A percentile compares a stretch with the other conserved stretches of the same genome.
phyloP scores from a whole-genome alignment of 1,140 invertebrate species.

The Nebria ingens region DNA sequence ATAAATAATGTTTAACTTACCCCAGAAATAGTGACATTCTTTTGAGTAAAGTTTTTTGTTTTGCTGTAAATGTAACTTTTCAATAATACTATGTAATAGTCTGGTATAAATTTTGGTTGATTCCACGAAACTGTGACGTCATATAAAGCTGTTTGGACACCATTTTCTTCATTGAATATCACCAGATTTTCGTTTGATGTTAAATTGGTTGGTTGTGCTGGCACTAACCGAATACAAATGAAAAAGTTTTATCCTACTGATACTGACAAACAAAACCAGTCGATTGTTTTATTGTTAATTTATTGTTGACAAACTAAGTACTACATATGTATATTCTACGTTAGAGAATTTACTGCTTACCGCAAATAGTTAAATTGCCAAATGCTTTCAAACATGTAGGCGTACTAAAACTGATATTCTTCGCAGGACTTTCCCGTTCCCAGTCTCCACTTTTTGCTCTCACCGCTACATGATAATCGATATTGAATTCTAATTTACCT shows the following conservation, averaged over 20 bases:
- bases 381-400: slow-evolving; percentile 31
- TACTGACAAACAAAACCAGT: too few species aligned
- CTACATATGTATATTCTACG: too few species aligned
- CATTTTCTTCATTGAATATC: not conserved
- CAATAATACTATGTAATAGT: slow-evolving; percentile 32
- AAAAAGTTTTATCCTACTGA: too few species aligned
- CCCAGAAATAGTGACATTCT: slow-evolving; percentile 22
- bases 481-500: slow-evolving; percentile 21
- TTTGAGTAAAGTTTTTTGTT: slow-evolving; percentile 12
- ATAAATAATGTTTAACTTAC: too few species aligned
- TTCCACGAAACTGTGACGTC: slow-evolving; percentile 33
- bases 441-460: slow-evolving; percentile 18
- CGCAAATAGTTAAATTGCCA: slow-evolving; percentile 28
- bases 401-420: slow-evolving; percentile 23
- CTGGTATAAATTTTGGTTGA: slow-evolving; percentile 28
- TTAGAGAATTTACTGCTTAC: too few species aligned
- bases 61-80: slow-evolving; percentile 16
- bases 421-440: slow-evolving; percentile 17
- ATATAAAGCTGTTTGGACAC: slow-evolving; percentile 14
- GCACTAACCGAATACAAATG: too few species aligned
- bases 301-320: too few species aligned
- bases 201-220: slow-evolving; percentile 25
- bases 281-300: too few species aligned
- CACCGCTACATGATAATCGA: slow-evolving; percentile 25
- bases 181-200: slow-evolving; percentile 22